Percentiles rank a stretch among this genome's conserved stretches.
phyloP scores from a whole-genome alignment of 2,113 vertebrate species.

The Calonectris borealis region DNA sequence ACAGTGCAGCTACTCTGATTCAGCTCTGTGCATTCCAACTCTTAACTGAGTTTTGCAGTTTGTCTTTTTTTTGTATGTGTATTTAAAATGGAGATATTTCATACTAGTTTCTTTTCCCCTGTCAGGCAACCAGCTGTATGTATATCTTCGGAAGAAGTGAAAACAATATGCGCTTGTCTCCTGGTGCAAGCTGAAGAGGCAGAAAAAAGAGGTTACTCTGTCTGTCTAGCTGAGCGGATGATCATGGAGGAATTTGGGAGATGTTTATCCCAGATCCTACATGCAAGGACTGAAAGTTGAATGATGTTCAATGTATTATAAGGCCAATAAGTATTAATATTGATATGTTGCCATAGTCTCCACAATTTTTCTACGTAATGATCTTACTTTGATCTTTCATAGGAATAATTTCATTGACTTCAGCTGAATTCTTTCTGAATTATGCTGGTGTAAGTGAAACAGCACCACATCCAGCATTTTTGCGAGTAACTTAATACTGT shows the following conservation, averaged over 20 bases:
- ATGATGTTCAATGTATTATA: not conserved
- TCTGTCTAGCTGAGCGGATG: conserved; percentile 71
- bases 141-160: conserved; percentile 77
- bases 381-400: not conserved
- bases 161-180: conserved; percentile 76
- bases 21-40: not conserved
- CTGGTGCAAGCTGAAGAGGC: conserved; percentile 79
- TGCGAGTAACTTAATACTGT: not conserved
- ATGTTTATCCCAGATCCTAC: conserved; percentile 77
- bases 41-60: not conserved
- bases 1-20: not conserved
- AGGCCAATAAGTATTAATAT: not conserved
- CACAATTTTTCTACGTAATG: not conserved
- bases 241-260: conserved; percentile 82
- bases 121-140: conserved; percentile 59
- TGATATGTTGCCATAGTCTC: not conserved
- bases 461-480: not conserved
- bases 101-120: not conserved
- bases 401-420: not conserved
- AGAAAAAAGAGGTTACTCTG: conserved; percentile 65
- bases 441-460: not conserved
- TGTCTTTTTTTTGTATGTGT: not conserved
- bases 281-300: conserved; percentile 11
- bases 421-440: not conserved
- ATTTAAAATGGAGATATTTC: not conserved